Conservation (phyloP, 2,797 vertebrate species). For the Sebastes wilsoni region DNA sequence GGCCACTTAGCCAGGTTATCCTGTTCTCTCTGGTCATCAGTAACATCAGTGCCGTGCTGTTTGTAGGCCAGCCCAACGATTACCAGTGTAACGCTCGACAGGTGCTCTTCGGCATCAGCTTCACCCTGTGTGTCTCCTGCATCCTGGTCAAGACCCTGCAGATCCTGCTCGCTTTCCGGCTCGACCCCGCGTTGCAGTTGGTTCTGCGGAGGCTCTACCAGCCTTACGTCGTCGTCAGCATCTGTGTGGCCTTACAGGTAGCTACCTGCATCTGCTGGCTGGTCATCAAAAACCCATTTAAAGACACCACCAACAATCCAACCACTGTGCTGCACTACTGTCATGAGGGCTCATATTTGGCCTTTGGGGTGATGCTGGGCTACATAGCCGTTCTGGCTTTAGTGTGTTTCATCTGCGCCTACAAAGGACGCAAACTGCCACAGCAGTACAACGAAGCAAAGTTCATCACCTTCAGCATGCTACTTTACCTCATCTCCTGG, state of each 20-base stretch:
- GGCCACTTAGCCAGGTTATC: constrained; percentile 85
- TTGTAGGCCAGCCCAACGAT: constrained; percentile 83
- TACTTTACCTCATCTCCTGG: constrained; percentile 93
- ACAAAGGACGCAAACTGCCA: constrained; percentile 90
- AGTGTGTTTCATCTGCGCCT: constrained; percentile 89
- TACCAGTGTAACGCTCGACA: constrained; percentile 86
- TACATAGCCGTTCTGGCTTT: constrained; percentile 87
- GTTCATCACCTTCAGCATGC: constrained; percentile 93
- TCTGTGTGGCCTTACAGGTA: constrained; percentile 83
- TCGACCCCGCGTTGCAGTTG: constrained; percentile 83
- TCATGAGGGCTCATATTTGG: constrained; percentile 85
- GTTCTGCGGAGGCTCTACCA: constrained; percentile 81
- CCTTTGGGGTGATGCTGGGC: constrained; percentile 87
- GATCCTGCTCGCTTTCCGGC: constrained; percentile 91
- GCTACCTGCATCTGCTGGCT: constrained; percentile 86
- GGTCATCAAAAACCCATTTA: constrained; percentile 79
- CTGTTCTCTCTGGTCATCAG: constrained; percentile 87
- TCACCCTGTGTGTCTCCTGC: constrained; percentile 89
- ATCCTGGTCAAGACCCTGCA: constrained; percentile 91
- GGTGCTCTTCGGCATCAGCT: constrained; percentile 88
- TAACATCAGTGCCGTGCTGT: constrained; percentile 85
- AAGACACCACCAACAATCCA: constrained; percentile 59
- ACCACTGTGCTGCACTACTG: constrained; percentile 84
- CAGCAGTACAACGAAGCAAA: constrained; percentile 92
- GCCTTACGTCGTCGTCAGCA: constrained; percentile 76